Evolutionary conservation across 2,888 invertebrate genomes (phyloP).

Genomic region (Epirrhoe tristata): DNA sequence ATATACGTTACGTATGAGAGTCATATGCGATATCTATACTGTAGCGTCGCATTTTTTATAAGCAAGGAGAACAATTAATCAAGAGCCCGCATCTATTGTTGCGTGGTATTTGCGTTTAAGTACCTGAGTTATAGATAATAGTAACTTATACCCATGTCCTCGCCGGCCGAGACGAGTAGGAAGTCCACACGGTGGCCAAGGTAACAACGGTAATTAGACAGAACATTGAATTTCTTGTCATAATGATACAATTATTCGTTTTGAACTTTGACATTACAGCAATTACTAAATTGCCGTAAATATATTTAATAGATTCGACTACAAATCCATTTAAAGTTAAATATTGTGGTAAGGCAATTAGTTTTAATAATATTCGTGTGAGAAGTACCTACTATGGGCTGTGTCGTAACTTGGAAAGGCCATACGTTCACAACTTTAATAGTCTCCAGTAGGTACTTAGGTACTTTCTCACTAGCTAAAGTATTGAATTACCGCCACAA

Average conservation of each 20-base stretch:
- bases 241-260: conserved; percentile 55
- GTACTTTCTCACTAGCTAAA: conserved; percentile 17
- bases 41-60: conserved; percentile 32
- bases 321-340: conserved; percentile 13
- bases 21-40: conserved; percentile 32
- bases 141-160: conserved; percentile 43
- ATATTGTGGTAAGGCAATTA: conserved; percentile 13
- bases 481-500: conserved; percentile 30
- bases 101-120: conserved; percentile 46
- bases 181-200: conserved; percentile 53
- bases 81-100: conserved; percentile 51
- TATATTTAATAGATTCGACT: conserved; percentile 26
- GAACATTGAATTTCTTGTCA: conserved; percentile 51
- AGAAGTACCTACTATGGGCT: conserved; percentile 5
- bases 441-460: conserved; percentile 7
- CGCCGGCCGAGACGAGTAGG: conserved; percentile 47
- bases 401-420: conserved; percentile 16
- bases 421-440: conserved; percentile 17
- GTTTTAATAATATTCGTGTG: conserved; percentile 8
- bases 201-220: conserved; percentile 53
- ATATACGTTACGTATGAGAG: conserved; percentile 29
- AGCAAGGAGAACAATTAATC: conserved; percentile 37
- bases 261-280: conserved; percentile 49
- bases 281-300: conserved; percentile 29
- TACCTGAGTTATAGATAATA: conserved; percentile 42